Conservation (phyloP, 2,888 invertebrate species). For the Protodeltote pygarga region DNA sequence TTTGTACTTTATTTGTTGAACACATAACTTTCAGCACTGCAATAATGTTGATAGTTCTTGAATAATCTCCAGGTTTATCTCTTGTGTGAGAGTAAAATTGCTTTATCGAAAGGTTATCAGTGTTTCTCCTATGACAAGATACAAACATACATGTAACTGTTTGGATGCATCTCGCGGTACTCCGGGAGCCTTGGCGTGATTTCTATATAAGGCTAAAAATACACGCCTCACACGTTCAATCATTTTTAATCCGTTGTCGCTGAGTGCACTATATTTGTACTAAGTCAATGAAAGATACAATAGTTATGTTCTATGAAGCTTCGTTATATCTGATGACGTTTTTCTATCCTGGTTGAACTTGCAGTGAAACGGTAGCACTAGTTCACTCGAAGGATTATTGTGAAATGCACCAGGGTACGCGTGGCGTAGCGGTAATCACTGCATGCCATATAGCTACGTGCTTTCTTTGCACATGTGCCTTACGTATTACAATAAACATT, state of each 20-base stretch:
- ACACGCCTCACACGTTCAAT: constrained; percentile 58
- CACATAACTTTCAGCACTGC: constrained; percentile 63
- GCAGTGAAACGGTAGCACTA: background rate
- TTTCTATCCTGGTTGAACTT: background rate
- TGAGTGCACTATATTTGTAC: constrained; percentile 20
- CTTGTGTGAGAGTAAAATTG: constrained; percentile 35
- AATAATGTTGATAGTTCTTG: constrained; percentile 50
- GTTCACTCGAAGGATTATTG: constrained; percentile 51
- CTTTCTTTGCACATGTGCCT: constrained; percentile 57
- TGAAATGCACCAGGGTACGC: constrained; percentile 30
- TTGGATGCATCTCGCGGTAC: constrained; percentile 54
- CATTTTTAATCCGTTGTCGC: constrained; percentile 49
- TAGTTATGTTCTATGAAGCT: background rate
- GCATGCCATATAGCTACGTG: constrained; percentile 52
- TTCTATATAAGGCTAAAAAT: constrained; percentile 67
- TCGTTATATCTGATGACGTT: background rate
- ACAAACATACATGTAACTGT: constrained; percentile 56
- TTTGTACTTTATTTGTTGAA: constrained; percentile 37
- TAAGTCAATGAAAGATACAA: background rate
- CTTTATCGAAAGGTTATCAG: constrained; percentile 74
- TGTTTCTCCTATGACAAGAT: constrained; percentile 50
- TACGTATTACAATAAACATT: constrained; percentile 47
- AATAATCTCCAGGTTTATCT: constrained; percentile 42
- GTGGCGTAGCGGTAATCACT: constrained; percentile 53
- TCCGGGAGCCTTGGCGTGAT: constrained; percentile 64